A percentile compares a stretch with the other conserved stretches of the same genome.
Conservation (phyloP, 2,888 invertebrate genomes). For the Drosophila nr. medialis region DNA sequence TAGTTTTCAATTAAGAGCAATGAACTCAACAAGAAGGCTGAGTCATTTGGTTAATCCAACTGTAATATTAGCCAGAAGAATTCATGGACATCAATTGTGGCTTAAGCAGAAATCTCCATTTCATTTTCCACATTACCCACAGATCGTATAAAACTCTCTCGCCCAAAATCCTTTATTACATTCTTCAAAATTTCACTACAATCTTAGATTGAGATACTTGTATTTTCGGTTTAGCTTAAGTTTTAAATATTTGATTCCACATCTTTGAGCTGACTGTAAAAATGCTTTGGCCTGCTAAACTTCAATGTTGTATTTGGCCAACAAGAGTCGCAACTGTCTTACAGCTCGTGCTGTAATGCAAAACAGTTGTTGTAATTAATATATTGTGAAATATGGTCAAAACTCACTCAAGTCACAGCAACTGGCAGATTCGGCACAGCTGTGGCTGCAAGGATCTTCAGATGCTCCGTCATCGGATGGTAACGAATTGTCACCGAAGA, state of each 20-base stretch:
- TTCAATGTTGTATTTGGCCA: slow-evolving; percentile 81
- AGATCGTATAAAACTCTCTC: neutral
- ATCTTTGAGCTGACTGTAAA: neutral
- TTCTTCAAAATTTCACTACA: slow-evolving; percentile 61
- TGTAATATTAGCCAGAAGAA: neutral
- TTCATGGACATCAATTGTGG: neutral
- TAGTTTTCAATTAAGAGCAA: too few species aligned
- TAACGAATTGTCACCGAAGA: neutral
- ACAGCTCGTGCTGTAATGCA: slow-evolving; percentile 80
- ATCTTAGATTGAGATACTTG: slow-evolving; percentile 59
- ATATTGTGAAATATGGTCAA: neutral
- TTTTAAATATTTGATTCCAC: neutral
- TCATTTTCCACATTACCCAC: neutral
- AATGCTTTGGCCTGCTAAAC: slow-evolving; percentile 44
- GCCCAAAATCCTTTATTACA: slow-evolving; percentile 67
- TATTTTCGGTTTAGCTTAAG: neutral
- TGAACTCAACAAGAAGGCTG: neutral
- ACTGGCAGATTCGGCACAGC: slow-evolving; percentile 49
- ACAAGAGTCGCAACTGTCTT: slow-evolving; percentile 79
- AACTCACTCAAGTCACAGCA: slow-evolving; percentile 60
- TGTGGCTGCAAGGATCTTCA: slow-evolving; percentile 26
- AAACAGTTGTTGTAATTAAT: neutral
- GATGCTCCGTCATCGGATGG: neutral
- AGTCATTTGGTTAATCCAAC: neutral
- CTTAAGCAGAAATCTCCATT: neutral